Evolutionary conservation across 2,113 vertebrate genomes (phyloP).

Genomic region (Calyptomena viridis): DNA sequence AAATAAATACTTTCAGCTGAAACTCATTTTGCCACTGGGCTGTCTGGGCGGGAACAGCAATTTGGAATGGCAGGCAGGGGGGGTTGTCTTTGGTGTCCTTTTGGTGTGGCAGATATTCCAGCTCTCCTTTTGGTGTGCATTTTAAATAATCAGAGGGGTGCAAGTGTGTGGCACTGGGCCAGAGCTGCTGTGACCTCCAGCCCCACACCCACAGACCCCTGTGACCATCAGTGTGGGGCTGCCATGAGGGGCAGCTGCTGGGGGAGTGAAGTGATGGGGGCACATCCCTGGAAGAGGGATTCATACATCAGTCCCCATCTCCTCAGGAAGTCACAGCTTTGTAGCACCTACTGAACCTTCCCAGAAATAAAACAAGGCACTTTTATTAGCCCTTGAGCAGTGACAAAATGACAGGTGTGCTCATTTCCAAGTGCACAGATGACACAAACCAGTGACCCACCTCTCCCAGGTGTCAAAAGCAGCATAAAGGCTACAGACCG

Average conservation of each 20-base stretch:
- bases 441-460: neutral
- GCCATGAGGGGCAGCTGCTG: neutral
- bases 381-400: neutral
- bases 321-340: neutral
- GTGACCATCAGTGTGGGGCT: neutral
- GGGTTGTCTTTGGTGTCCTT: neutral
- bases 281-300: neutral
- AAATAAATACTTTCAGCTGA: neutral
- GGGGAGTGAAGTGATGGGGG: neutral
- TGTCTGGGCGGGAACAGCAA: fast-evolving
- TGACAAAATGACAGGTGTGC: neutral
- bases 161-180: neutral
- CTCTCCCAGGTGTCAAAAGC: neutral
- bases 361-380: neutral
- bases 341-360: neutral
- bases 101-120: neutral
- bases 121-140: neutral
- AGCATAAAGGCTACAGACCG: neutral
- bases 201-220: neutral
- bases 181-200: neutral
- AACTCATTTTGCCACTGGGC: neutral
- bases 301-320: fast-evolving
- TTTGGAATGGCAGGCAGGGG: neutral
- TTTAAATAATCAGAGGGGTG: neutral
- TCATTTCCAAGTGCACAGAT: neutral